Base-by-base conservation (phyloP, 2,113 vertebrate genomes). In the Anhinga rufa region DNA sequence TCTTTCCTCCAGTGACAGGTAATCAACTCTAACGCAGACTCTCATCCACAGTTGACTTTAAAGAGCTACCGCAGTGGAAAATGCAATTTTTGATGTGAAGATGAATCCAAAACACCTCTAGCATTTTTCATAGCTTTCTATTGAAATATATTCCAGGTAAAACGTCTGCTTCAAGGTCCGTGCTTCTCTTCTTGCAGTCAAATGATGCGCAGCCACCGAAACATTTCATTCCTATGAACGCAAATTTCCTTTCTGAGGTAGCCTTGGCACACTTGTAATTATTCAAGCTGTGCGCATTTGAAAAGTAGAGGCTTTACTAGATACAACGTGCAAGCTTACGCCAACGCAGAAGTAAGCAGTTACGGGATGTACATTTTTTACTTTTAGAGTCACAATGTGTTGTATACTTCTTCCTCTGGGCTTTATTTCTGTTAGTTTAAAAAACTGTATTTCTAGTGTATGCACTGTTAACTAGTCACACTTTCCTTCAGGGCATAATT, bases 201-300 rank as follows among this genome's bases (percentile, higher is more conserved):
- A 28, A 24, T 28, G 60, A 88, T 65, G 46, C 60, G 60, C 86
- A 96, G 97, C 95, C 93, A 78, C 84, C 93, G 78, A 52, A 60
- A 44, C 10, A 14, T n/a, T 90, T 70, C 40, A 71, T 57, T 55
- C 17, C 79, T 91, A 49, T 19, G 58, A 92, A 72, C 12, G 12
- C 61, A 7, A 42, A 72, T 64, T 78, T 54, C 94, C 95, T 98
- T 97, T 98, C 97, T 90, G 97, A 98, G 98, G 97, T 98, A 98
- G 98, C 98, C 95, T 66, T 94, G 96, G 96, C 82, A 78, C 40
- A 14, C 26, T 62, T 82, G 34, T 57, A 58, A 69, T 55, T 46
- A 69, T 40, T 61, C 42, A 40, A 36, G 66, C 44, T 78, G 40
- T 36, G 55, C 55, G 82, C 61, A 44, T 55, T 66, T 86, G 81